Evolutionary conservation across 2,888 invertebrate genomes (phyloP).

Genomic region (Alviniconcha strummeri): DNA sequence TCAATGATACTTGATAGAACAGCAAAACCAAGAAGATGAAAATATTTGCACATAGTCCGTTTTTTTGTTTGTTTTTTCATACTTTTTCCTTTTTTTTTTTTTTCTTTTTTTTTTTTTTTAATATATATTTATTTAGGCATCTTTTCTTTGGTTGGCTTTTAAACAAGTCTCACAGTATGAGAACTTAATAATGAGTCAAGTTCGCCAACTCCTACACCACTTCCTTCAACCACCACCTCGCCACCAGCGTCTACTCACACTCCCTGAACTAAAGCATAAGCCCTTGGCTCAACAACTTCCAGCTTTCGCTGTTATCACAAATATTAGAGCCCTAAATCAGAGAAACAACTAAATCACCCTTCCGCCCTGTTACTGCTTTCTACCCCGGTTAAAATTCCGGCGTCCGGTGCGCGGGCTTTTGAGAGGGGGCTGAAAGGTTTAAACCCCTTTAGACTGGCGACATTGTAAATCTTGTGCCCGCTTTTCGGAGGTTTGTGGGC

Average conservation of each 20-base stretch:
- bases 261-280: no score
- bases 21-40: no score
- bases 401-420: neutral
- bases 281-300: no score
- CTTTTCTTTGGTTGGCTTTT: neutral
- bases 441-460: neutral
- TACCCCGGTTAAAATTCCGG: neutral
- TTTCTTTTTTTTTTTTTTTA: neutral
- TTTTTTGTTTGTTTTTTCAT: neutral
- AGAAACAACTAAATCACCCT: neutral
- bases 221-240: neutral
- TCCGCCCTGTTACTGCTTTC: neutral
- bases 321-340: slow-evolving; percentile 23
- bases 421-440: neutral
- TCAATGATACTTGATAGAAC: no score
- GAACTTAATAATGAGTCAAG: neutral
- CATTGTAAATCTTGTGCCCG: slow-evolving; percentile 5
- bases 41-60: neutral
- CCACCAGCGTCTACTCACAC: neutral
- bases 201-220: neutral
- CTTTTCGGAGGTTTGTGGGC: neutral
- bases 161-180: neutral
- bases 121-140: no score
- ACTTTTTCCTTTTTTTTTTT: neutral
- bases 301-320: slow-evolving; percentile 9